phyloP scores from a whole-genome alignment of 2,113 vertebrate genomes.

The Carettochelys insculpta region DNA sequence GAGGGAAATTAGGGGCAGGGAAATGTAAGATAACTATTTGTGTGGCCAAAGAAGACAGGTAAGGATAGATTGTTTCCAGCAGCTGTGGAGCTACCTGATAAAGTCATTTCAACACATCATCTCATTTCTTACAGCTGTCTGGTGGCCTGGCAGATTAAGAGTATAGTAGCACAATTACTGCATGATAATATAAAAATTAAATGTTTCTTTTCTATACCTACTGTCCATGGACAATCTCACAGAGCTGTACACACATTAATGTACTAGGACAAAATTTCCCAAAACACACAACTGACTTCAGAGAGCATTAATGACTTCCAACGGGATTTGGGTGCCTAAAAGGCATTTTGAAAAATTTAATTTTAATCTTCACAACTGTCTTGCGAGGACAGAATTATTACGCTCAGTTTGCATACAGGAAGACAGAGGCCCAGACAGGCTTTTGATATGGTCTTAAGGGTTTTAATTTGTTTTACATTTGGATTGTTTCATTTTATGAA shows the following conservation, averaged over 20 bases:
- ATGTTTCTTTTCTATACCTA: background rate
- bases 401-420: background rate
- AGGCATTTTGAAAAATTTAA: background rate
- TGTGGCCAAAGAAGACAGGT: background rate
- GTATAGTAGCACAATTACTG: slow-evolving; percentile 45
- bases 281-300: slow-evolving; percentile 23
- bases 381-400: background rate
- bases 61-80: slow-evolving; percentile 22
- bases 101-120: slow-evolving; percentile 3
- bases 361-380: background rate
- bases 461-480: slow-evolving; percentile 13
- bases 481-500: slow-evolving; percentile 42
- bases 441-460: background rate
- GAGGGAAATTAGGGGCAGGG: background rate
- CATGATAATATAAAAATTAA: slow-evolving; percentile 22
- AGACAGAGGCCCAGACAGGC: background rate
- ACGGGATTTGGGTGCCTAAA: background rate
- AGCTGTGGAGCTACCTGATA: slow-evolving; percentile 48
- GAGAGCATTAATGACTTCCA: slow-evolving; percentile 35
- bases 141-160: slow-evolving; percentile 32
- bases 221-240: slow-evolving; percentile 27
- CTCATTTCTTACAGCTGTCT: slow-evolving; percentile 23
- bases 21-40: background rate
- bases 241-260: slow-evolving; percentile 51
- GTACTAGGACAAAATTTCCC: slow-evolving; percentile 21